A percentile compares a stretch with the other conserved stretches of the same genome.
These are phyloP conservation scores for Eueremaeus valkanovi DNA, from an alignment of 2,888 invertebrate species.

Conservation along the genomic window DNA sequence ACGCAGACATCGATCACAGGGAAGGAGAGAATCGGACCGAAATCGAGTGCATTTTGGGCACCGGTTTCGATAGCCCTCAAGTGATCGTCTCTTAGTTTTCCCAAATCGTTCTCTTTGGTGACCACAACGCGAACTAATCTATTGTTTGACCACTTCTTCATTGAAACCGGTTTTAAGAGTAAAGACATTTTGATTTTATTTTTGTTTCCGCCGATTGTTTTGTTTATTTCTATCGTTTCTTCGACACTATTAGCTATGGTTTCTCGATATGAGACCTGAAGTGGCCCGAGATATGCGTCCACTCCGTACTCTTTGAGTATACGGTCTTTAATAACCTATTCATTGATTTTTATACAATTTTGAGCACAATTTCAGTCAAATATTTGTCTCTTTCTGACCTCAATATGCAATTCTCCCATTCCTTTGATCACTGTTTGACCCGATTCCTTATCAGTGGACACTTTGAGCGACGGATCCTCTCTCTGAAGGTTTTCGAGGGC, in stretches of 20 bases:
- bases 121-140: conserved; percentile 46
- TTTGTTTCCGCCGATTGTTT: conserved; percentile 61
- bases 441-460: conserved; percentile 51
- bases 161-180: conserved; percentile 59
- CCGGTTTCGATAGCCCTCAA: conserved; percentile 70
- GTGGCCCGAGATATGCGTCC: conserved; percentile 79
- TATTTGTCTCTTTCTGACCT: too few relatives aligned
- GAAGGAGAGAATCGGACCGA: conserved; percentile 80
- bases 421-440: conserved; percentile 81
- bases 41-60: conserved; percentile 63
- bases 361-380: too few relatives aligned
- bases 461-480: conserved; percentile 86
- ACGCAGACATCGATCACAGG: conserved; percentile 74
- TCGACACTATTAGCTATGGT: conserved; percentile 56
- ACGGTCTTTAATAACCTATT: conserved; percentile 73
- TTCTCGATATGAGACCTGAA: conserved; percentile 90
- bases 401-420: conserved; percentile 97
- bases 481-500: conserved; percentile 74
- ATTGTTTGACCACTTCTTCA: conserved; percentile 50
- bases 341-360: too few relatives aligned
- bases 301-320: conserved; percentile 82
- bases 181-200: conserved; percentile 63
- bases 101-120: conserved; percentile 57
- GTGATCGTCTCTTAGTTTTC: conserved; percentile 62
- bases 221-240: conserved; percentile 58